phyloP scores from a whole-genome alignment of 92 coral and sea anemone species.

The Porites lobata region DNA sequence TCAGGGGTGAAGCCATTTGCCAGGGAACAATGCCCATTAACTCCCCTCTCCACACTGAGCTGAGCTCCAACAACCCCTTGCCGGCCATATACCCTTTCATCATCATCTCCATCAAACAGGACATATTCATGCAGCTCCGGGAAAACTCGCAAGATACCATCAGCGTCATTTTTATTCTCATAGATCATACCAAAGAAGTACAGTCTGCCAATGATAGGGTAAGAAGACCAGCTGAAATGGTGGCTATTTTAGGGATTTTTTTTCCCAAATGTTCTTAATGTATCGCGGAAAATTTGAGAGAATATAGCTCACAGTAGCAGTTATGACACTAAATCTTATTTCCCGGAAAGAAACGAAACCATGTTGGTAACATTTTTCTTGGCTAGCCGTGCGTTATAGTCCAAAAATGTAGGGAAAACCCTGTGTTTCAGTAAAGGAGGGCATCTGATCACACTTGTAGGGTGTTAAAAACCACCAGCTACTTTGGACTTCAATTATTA shows the following conservation, averaged over 20 bases:
- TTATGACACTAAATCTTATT: too few species aligned
- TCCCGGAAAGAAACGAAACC: not conserved
- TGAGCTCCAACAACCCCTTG: conserved; percentile 78
- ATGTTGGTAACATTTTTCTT: not conserved
- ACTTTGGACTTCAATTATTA: too few species aligned
- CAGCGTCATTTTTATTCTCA: conserved; percentile 79
- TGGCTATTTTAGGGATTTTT: not conserved
- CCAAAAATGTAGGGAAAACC: not conserved
- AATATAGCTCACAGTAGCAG: not conserved
- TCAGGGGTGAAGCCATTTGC: conserved; percentile 73
- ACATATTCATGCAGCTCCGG: conserved; percentile 63
- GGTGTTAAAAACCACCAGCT: too few species aligned
- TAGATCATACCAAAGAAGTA: conserved; percentile 73
- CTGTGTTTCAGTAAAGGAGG: not conserved
- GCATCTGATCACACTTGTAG: too few species aligned
- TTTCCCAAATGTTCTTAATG: too few species aligned
- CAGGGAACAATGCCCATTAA: conserved; percentile 65
- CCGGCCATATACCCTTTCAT: conserved; percentile 54
- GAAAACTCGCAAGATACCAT: conserved; percentile 67
- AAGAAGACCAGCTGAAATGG: not conserved
- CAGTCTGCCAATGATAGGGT: not conserved
- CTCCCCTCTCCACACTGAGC: conserved; percentile 70
- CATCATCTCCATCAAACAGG: conserved; percentile 70
- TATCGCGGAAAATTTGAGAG: not conserved
- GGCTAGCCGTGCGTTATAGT: not conserved